Percentiles rank a stretch among this genome's conserved stretches.
Conservation (phyloP, 1,140 invertebrate genomes). For the Formica selysi region DNA sequence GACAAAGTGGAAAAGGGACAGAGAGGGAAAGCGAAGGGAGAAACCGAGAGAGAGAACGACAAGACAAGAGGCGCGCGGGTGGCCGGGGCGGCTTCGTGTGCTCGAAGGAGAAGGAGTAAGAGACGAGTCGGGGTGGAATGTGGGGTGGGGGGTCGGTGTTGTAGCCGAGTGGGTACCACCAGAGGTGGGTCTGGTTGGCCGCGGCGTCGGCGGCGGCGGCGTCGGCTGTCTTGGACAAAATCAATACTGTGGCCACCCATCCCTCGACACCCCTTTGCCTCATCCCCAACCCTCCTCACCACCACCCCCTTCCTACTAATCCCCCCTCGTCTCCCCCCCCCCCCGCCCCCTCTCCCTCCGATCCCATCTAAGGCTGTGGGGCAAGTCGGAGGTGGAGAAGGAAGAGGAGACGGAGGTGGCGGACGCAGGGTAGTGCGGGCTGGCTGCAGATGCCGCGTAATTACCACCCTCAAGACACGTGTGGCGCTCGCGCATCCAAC, state of each 20-base stretch:
- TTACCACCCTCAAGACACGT: slow-evolving; percentile 87
- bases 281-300: slow-evolving; percentile 66
- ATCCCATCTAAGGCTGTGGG: slow-evolving; percentile 82
- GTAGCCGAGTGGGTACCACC: slow-evolving; percentile 85
- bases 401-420: slow-evolving; percentile 75
- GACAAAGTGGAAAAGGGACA: slow-evolving; percentile 30
- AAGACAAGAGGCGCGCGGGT: slow-evolving; percentile 44
- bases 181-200: slow-evolving; percentile 86
- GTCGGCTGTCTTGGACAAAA: slow-evolving; percentile 86
- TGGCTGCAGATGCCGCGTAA: slow-evolving; percentile 86
- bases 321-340: slow-evolving; percentile 50
- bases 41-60: slow-evolving; percentile 42
- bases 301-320: slow-evolving; percentile 52
- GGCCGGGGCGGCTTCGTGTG: slow-evolving; percentile 56
- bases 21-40: slow-evolving; percentile 40
- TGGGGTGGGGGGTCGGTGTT: slow-evolving; percentile 81
- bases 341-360: slow-evolving; percentile 60
- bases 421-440: slow-evolving; percentile 79
- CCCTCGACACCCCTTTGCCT: slow-evolving; percentile 76
- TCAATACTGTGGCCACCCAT: slow-evolving; percentile 86
- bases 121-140: slow-evolving; percentile 72
- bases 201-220: slow-evolving; percentile 82
- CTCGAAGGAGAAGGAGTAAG: slow-evolving; percentile 63
- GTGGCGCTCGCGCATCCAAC: slow-evolving; percentile 83
- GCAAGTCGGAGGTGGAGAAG: slow-evolving; percentile 77